Conservation (phyloP, 2,888 invertebrate genomes). For the Ichneumoninae sp. region DNA sequence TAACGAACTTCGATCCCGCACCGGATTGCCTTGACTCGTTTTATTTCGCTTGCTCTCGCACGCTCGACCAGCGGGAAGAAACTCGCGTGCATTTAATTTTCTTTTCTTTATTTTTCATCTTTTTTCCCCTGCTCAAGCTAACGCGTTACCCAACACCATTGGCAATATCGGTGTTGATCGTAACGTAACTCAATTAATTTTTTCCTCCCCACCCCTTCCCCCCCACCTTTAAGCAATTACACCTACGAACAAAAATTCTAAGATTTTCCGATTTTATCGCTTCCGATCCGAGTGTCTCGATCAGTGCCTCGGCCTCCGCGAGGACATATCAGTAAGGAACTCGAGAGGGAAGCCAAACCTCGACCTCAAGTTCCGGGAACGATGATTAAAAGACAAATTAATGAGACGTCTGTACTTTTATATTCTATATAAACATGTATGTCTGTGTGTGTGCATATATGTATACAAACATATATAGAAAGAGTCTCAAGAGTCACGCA, state of each 20-base stretch:
- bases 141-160: background rate
- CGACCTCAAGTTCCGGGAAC: constrained; percentile 51
- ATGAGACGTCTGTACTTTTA: background rate
- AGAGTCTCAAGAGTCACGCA: constrained; percentile 59
- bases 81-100: constrained; percentile 8
- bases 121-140: background rate
- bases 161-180: constrained; percentile 7
- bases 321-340: background rate
- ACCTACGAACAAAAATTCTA: background rate
- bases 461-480: background rate
- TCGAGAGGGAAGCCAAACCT: background rate
- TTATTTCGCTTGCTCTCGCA: background rate
- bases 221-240: background rate
- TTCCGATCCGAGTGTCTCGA: background rate
- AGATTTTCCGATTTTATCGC: background rate
- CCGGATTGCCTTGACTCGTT: constrained; percentile 22
- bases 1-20: constrained; percentile 14
- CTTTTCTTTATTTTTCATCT: background rate
- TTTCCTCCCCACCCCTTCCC: background rate
- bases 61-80: background rate
- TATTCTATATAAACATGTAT: no score
- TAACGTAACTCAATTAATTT: constrained; percentile 6
- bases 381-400: constrained; percentile 58
- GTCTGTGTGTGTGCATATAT: no score
- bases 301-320: background rate